Conservation (phyloP, 2,113 vertebrate genomes). For the Carollia perspicillata region DNA sequence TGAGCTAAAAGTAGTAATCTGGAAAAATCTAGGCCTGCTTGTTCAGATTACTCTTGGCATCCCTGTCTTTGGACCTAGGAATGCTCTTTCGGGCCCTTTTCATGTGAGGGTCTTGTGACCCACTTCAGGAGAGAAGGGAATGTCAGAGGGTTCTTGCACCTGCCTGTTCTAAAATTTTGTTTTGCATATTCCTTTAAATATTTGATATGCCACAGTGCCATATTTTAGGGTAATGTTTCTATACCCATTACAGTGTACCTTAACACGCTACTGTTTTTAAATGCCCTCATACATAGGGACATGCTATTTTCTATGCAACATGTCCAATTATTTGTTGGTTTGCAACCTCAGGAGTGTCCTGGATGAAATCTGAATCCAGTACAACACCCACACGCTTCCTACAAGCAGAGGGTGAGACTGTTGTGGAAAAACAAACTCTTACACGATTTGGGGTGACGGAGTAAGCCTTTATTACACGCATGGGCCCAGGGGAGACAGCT, state of each 20-base stretch:
- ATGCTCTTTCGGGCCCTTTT: background rate
- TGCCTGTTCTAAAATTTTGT: background rate
- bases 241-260: background rate
- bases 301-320: background rate
- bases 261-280: background rate
- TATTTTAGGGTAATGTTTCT: too few species aligned
- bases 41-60: background rate
- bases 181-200: background rate
- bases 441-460: too few species aligned
- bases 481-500: too few species aligned
- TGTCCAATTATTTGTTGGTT: background rate
- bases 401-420: background rate
- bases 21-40: background rate
- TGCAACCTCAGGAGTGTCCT: background rate
- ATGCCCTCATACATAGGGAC: background rate
- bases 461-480: too few species aligned
- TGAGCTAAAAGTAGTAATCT: background rate
- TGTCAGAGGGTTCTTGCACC: background rate
- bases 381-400: background rate
- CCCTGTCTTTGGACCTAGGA: background rate
- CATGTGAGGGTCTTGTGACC: background rate
- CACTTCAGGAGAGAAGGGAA: background rate
- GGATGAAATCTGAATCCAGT: background rate
- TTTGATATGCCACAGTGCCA: background rate
- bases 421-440: too few species aligned